Evolutionary conservation across 1,140 invertebrate species (phyloP), one percentile per base, ranked within the genome.

Genomic region (Meteorus sp.): DNA sequence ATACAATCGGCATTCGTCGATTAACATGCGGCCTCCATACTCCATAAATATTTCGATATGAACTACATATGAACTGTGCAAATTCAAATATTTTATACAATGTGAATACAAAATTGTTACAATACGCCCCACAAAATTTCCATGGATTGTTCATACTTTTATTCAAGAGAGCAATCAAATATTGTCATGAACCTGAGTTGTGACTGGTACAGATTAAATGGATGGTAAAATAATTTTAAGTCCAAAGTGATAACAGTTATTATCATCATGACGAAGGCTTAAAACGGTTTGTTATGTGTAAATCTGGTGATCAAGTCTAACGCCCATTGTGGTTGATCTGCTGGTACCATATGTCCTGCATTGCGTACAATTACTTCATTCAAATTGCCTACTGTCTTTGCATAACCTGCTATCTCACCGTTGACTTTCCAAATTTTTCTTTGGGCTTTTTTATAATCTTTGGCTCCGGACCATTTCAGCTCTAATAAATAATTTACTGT

Each of bases 321-420:
- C 1, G 87, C 85, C 85, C 88, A 89, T 55, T 85, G 84, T 0
- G 92, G 92, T 70, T 94, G 90, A 78, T 94, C 91, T 19, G 81
- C 78, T 0, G 92, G 91, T 13, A 92, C 86, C 85, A 93, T 91
- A 62, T 95, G 92, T 0, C 93, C 92, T 22, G 90, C 91, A 79
- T 90, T 86, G 50, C 90, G 81, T 1, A 93, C 84, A 69, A 92
- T 71, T n/a, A 93, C 88, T 77, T 93, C 89, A 2, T 87, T 88
- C 22, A 95, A 82, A 72, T 88, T 88, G 0, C 83, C 85, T 4
- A 85, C 87, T 59, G 84, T 81, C 69, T 90, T 89, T 0, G 87
- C 85, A 73, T 92, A 93, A 0, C 92, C 92, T 44, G 91, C 91
- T 3, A 93, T 74, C 59, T 90, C 86, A 0, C 74, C 76, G 60